Evolutionary conservation across 1,140 invertebrate genomes (phyloP).

Genomic region (Macrobrachium nipponense): DNA sequence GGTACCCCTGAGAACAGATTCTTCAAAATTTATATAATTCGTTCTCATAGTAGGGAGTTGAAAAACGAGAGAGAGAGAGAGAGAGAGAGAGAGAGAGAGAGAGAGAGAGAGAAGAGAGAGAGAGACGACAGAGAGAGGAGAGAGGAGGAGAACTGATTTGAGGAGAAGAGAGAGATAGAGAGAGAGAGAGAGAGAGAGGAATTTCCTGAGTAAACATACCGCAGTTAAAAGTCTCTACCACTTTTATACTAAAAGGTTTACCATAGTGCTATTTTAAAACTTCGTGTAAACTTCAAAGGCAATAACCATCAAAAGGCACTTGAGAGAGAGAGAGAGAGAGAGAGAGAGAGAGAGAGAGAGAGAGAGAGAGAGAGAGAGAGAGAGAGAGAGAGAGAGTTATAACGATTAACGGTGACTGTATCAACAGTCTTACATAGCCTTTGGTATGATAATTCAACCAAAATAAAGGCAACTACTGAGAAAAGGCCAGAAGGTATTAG

Average conservation of each 20-base stretch:
- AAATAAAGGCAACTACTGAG: too few species aligned
- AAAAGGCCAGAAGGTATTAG: too few species aligned
- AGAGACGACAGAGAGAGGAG: not conserved
- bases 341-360: not conserved
- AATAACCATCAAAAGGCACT: not conserved
- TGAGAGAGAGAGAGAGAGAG: not conserved
- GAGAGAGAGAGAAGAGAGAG: constrained; percentile 5
- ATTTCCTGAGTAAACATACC: too few species aligned
- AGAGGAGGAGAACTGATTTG: too few species aligned
- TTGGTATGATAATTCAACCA: too few species aligned
- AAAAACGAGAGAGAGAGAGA: not conserved
- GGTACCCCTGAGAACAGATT: too few species aligned
- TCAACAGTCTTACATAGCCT: too few species aligned
- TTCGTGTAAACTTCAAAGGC: not conserved
- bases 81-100: not conserved
- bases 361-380: not conserved
- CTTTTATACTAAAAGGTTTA: too few species aligned
- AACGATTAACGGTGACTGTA: not conserved
- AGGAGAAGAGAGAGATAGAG: constrained; percentile 4
- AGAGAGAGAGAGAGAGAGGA: not conserved
- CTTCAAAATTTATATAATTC: too few species aligned
- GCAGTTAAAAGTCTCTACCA: too few species aligned
- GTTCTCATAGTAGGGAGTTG: not conserved
- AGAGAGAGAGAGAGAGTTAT: not conserved
- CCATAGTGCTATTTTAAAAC: too few species aligned